phyloP scores from a whole-genome alignment of 2,888 invertebrate genomes.

The Lasioglossum vierecki region DNA sequence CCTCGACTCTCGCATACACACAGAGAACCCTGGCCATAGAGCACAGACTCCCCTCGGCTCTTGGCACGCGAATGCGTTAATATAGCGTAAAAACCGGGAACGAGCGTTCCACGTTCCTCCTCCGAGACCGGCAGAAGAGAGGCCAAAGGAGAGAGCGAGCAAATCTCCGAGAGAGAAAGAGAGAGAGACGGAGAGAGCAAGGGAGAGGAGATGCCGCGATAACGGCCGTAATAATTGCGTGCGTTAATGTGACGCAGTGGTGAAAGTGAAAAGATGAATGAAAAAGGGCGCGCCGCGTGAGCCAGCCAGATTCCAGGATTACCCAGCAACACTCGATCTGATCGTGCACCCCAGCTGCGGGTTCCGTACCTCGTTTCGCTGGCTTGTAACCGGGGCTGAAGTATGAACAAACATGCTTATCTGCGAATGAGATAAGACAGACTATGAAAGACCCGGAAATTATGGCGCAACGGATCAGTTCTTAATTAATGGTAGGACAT shows the following conservation, averaged over 20 bases:
- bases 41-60: conserved; percentile 24
- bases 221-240: conserved; percentile 45
- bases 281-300: conserved; percentile 12
- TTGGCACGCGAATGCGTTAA: conserved; percentile 52
- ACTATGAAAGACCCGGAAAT: conserved; percentile 12
- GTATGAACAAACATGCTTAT: conserved; percentile 13
- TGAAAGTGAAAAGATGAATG: conserved; percentile 35
- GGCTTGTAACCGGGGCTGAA: neutral
- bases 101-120: conserved; percentile 8
- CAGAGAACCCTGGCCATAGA: conserved; percentile 15
- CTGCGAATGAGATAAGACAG: conserved; percentile 3
- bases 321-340: neutral
- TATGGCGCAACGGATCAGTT: conserved; percentile 16
- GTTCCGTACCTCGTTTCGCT: neutral
- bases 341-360: neutral
- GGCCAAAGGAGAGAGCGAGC: neutral
- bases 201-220: conserved; percentile 19
- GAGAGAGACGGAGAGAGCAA: neutral
- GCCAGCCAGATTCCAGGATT: neutral
- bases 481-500: conserved; percentile 9
- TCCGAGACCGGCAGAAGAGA: neutral
- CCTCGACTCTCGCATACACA: neutral
- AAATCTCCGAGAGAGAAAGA: neutral
- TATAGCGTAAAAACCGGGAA: conserved; percentile 38
- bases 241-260: conserved; percentile 23